These are phyloP conservation scores for Drosophila pandora DNA, from an alignment of 1,140 invertebrate genomes.

Conservation along the genomic window DNA sequence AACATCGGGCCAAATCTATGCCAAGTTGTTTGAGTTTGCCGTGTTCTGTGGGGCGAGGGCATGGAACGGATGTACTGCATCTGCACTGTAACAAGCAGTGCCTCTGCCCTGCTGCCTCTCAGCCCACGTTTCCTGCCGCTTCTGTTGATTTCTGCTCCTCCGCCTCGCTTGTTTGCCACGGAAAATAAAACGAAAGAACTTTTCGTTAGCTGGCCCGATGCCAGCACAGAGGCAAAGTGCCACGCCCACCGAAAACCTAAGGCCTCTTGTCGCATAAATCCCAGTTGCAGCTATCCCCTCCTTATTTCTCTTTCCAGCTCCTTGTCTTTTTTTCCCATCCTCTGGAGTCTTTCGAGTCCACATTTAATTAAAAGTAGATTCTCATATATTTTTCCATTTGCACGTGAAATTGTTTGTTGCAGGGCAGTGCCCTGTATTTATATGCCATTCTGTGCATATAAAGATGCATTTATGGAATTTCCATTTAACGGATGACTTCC, in stretches of 20 bases:
- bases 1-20: conserved; percentile 38
- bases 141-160: conserved; percentile 26
- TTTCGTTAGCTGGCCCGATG: conserved; percentile 33
- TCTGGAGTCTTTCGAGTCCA: conserved; percentile 14
- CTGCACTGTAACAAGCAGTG: conserved; percentile 18
- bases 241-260: conserved; percentile 30
- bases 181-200: conserved; percentile 23
- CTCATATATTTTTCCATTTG: conserved; percentile 35
- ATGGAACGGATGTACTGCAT: conserved; percentile 42
- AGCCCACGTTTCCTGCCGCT: conserved; percentile 4
- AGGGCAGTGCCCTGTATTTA: conserved; percentile 1
- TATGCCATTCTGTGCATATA: conserved; percentile 3
- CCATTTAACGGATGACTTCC: conserved; percentile 29
- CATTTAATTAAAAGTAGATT: conserved; percentile 52
- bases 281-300: not conserved
- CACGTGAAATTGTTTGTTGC: conserved; percentile 27
- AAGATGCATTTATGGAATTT: conserved; percentile 28
- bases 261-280: conserved; percentile 40
- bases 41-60: conserved; percentile 12
- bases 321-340: not conserved
- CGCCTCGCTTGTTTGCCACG: conserved; percentile 32
- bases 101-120: not conserved
- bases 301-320: not conserved
- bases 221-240: conserved; percentile 16
- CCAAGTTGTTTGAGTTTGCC: conserved; percentile 33